Conservation (phyloP, 2,113 vertebrate genomes). For the Cichladusa arquata region DNA sequence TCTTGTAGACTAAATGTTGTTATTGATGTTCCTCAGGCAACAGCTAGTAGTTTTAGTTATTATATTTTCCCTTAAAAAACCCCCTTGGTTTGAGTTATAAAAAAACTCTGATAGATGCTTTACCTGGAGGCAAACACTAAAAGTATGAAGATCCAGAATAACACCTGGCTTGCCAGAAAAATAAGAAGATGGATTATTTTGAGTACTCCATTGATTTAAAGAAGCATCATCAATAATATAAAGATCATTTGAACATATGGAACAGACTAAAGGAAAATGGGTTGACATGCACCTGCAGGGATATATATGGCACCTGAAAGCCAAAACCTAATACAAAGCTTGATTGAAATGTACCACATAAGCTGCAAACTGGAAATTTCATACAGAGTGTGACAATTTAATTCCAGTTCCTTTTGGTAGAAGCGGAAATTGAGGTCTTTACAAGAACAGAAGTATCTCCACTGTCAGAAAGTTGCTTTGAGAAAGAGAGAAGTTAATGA, state of each 20-base stretch:
- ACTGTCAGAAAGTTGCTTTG: not conserved
- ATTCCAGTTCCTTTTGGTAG: not conserved
- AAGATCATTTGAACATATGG: not conserved
- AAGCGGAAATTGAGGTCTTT: not conserved
- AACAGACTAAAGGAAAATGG: not conserved
- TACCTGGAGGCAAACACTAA: not conserved
- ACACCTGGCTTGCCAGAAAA: slow-evolving; percentile 28
- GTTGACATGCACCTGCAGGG: slow-evolving; percentile 9
- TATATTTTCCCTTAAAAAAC: not conserved
- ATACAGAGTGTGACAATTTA: not conserved
- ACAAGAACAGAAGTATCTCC: not conserved
- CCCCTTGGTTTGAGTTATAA: not conserved
- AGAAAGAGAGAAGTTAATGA: slow-evolving; percentile 1
- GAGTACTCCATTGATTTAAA: not conserved
- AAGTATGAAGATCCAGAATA: not conserved
- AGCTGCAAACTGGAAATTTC: not conserved
- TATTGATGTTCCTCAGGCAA: not conserved
- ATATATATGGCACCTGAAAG: not conserved
- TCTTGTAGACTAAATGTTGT: not conserved
- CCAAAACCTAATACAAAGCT: not conserved
- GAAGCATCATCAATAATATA: slow-evolving; percentile 1
- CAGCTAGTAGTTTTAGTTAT: not conserved
- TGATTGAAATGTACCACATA: slow-evolving; percentile 1
- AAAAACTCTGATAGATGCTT: not conserved
- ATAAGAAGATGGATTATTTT: slow-evolving; percentile 24